Evolutionary conservation across 2,888 invertebrate species (phyloP), one percentile per base, ranked within the genome.

Genomic region (Clusia tigrina): DNA sequence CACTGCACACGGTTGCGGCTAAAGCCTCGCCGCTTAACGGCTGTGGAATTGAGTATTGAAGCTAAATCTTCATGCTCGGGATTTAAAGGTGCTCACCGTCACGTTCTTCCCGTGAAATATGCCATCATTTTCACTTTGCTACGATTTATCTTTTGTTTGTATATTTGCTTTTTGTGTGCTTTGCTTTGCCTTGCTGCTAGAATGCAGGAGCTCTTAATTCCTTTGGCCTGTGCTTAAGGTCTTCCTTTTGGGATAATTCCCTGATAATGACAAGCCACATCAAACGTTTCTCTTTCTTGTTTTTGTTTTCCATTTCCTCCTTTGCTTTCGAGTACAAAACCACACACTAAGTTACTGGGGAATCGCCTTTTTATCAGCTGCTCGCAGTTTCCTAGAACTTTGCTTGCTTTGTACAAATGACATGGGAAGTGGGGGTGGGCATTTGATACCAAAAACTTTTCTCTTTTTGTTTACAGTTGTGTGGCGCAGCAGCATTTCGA

Each of bases 221-320:
- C 48, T 48, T 48, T 48, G 48, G 48, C 48, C 48, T 48, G 20
- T 48, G 48, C 48, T 48, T 18, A 18, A 15, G 5, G 46, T 42
- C 54, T 60, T 15, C 42, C 54, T 60, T 60, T 54, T 37, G 42
- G 59, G 59, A 60, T 60, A 54, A 60, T 60, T 54, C 12, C 54
- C 17, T 24, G 42, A 54, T 60, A 54, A 60, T 53, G 59, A 54
- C 59, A 60, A 60, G 59, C 59, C 59, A 60, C 59, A 60, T 60
- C 59, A 60, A 60, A 60, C 46, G 53, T 58, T 15, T 58, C n/a
- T n/a, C n/a, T n/a, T n/a, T n/a, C n/a, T n/a, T n/a, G n/a, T n/a
- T n/a, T n/a, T n/a, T n/a, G n/a, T n/a, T n/a, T n/a, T n/a, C n/a
- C n/a, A n/a, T n/a, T n/a, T n/a, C n/a, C n/a, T n/a, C n/a, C n/a